Base-by-base conservation (phyloP, 2,888 invertebrate species). In the Caenorhabditis sp. region DNA sequence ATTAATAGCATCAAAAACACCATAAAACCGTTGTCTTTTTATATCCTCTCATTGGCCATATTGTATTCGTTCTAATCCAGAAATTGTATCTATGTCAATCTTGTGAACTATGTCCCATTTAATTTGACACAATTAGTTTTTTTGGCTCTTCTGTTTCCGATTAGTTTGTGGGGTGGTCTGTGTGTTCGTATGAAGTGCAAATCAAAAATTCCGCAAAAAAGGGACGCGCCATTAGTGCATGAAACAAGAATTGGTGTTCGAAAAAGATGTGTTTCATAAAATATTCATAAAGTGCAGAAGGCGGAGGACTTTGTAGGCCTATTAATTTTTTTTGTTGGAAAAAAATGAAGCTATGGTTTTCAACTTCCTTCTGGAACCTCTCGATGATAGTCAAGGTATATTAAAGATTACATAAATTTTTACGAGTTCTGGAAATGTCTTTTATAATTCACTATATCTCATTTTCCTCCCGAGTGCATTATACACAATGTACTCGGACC, bases 401-500 rank as follows among this genome's bases (percentile, higher is more conserved):
- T 43, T 43, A 43, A 10, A 43, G 17, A 10, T 17, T 17, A 17
- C 43, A 43, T 21, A 27, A 55, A 66, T 66, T 60, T 71, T 71
- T 71, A 71, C 71, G 71, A 71, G 71, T 58, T 71, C 63, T 71
- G 71, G 71, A 71, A 71, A 71, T 71, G 71, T 66, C 57, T 66
- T 66, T 50, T 60, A 71, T 55, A 6, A 19, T 23, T 53, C 50
- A 8, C 17, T 50, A 51, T 51, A 23, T 21, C 1, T 51, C 43
- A 12, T 43, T 17, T 17, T 43, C 3, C 14, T n/a, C n/a, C n/a
- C n/a, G n/a, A n/a, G n/a, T n/a, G n/a, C n/a, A n/a, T n/a, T n/a
- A n/a, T n/a, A n/a, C n/a, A n/a, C n/a, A n/a, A 43, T 14, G 43
- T 43, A 17, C 17, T 43, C 43, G 14, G 43, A 43, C 43, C 17